Conservation (phyloP, 2,888 invertebrate species). For the Tachina lurida region DNA sequence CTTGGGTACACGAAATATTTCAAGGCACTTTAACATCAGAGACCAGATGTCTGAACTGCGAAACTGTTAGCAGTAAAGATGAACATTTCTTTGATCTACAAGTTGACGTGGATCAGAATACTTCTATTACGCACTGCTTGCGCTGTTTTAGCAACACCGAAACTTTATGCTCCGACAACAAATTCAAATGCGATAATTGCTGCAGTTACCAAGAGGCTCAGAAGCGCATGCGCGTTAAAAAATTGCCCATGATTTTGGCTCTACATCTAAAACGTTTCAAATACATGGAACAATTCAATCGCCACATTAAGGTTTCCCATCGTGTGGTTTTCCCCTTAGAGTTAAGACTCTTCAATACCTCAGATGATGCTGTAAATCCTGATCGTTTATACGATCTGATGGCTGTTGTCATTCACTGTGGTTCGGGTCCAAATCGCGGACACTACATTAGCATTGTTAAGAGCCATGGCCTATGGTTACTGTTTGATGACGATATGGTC, state of each 20-base stretch:
- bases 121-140: constrained; percentile 98
- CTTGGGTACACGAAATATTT: constrained; percentile 99
- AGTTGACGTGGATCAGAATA: constrained; percentile 99
- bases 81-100: constrained; percentile 99
- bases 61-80: constrained; percentile 99
- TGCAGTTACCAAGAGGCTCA: constrained; percentile 99
- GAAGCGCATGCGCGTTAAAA: constrained; percentile 99
- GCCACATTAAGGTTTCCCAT: constrained; percentile 99
- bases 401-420: constrained; percentile 99
- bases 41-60: constrained; percentile 99
- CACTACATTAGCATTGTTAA: constrained; percentile 99
- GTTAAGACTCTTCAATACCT: constrained; percentile 97
- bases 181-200: constrained; percentile 99
- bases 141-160: constrained; percentile 99
- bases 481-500: constrained; percentile 99
- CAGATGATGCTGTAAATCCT: constrained; percentile 98
- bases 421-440: constrained; percentile 99
- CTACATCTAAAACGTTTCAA: constrained; percentile 97
- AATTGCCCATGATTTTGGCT: constrained; percentile 98
- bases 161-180: constrained; percentile 99
- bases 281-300: constrained; percentile 98
- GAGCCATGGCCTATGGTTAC: constrained; percentile 99
- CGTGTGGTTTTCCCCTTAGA: constrained; percentile 99
- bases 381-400: constrained; percentile 99
- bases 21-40: constrained; percentile 99